Evolutionary conservation across 2,888 invertebrate genomes (phyloP).

Genomic region (Drosophila incognita): DNA sequence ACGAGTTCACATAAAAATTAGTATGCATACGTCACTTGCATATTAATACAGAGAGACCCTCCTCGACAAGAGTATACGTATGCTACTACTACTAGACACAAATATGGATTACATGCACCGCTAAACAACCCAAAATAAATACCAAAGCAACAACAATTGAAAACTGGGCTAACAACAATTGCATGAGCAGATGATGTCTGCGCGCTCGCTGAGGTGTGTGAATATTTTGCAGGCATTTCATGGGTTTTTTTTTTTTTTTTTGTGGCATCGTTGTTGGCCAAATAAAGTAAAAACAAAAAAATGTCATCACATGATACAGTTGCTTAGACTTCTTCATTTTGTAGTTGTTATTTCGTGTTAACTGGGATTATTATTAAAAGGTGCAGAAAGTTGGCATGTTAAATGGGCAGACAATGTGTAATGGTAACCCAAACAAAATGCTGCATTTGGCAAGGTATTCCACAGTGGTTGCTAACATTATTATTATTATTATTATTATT

Average conservation of each 20-base stretch:
- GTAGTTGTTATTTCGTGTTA: slow-evolving; percentile 32
- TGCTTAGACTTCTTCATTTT: slow-evolving; percentile 27
- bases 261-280: slow-evolving; percentile 56
- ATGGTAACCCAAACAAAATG: slow-evolving; percentile 73
- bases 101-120: slow-evolving; percentile 54
- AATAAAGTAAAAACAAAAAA: slow-evolving; percentile 61
- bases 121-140: slow-evolving; percentile 28
- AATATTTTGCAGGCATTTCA: slow-evolving; percentile 72
- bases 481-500: slow-evolving; percentile 13
- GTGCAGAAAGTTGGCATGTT: slow-evolving; percentile 47
- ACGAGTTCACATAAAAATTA: slow-evolving; percentile 8
- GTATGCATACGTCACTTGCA: slow-evolving; percentile 11
- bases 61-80: slow-evolving; percentile 26
- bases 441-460: slow-evolving; percentile 67
- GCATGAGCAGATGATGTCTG: slow-evolving; percentile 64
- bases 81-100: not conserved
- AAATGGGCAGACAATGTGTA: slow-evolving; percentile 58
- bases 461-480: slow-evolving; percentile 27
- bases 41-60: slow-evolving; percentile 16
- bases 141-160: slow-evolving; percentile 36
- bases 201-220: slow-evolving; percentile 66
- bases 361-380: slow-evolving; percentile 65
- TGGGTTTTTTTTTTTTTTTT: slow-evolving; percentile 39
- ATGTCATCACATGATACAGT: slow-evolving; percentile 70
- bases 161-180: slow-evolving; percentile 77